Evolutionary conservation across 53 echinoderm and acorn worm species (phyloP), one percentile per base, ranked within the genome.

Genomic region (Hippasteria phrygiana): DNA sequence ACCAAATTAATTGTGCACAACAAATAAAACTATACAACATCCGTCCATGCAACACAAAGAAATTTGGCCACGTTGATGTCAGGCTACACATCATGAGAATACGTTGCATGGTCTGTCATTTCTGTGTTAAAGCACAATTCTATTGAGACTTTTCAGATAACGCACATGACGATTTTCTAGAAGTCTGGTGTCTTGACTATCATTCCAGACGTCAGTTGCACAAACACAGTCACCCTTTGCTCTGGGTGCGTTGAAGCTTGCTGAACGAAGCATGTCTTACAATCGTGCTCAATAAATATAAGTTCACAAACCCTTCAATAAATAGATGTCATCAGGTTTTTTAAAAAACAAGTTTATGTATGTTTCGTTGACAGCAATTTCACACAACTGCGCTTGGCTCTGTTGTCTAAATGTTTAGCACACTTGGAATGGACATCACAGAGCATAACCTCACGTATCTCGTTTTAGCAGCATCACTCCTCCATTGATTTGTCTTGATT

Each of bases 261-360:
- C n/a, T n/a, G n/a, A n/a, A n/a, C n/a, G n/a, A n/a, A n/a, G n/a
- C n/a, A n/a, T n/a, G n/a, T n/a, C n/a, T n/a, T n/a, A n/a, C n/a
- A n/a, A n/a, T n/a, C n/a, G n/a, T n/a, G n/a, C n/a, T n/a, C n/a
- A n/a, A n/a, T n/a, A n/a, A n/a, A n/a, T 56, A 7, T 4, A 56
- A 56, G 59, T 20, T 67, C 67, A 22, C 59, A 22, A 1, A 59
- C 26, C 59, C 16, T n/a, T 14, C 59, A 26, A 17, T 24, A 24
- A 59, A 59, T n/a, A 22, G 59, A 59, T 24, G n/a, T 18, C 59
- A 59, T 59, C 59, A 59, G 59, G n/a, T 59, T 59, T 26, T 59
- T 24, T 16, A 54, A 4, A 17, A 20, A 8, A 59, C n/a, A 20
- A 59, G 17, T 17, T 59, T 2, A 26, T 14, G 22, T 22, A 14